Percentiles rank a stretch among this genome's conserved stretches.
Evolutionary conservation across 2,888 invertebrate species (phyloP).

Genomic region (Cantharis rufa): DNA sequence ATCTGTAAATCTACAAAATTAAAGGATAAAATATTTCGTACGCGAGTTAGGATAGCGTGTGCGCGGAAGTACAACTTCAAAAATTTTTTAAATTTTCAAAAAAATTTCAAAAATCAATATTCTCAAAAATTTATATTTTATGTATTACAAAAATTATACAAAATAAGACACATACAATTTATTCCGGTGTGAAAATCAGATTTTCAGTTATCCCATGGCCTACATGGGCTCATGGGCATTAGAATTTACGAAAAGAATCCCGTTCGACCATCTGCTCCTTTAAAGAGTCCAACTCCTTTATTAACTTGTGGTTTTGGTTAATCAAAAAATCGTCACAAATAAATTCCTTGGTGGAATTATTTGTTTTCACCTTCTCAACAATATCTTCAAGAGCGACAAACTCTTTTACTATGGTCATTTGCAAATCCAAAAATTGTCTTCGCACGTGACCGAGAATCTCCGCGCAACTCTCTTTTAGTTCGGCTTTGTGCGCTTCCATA

Average conservation of each 20-base stretch:
- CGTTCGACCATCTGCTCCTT: conserved; percentile 16
- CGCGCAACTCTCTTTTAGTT: conserved; percentile 29
- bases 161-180: not conserved
- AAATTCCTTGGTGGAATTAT: conserved; percentile 9
- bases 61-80: not conserved
- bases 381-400: conserved; percentile 46
- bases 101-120: no score
- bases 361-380: conserved; percentile 32
- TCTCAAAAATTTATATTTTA: not conserved
- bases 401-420: conserved; percentile 48
- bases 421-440: conserved; percentile 44
- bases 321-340: conserved; percentile 19
- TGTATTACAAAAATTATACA: not conserved
- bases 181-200: not conserved
- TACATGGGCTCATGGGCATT: not conserved
- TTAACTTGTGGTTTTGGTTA: conserved; percentile 14
- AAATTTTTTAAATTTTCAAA: no score
- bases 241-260: conserved; percentile 9
- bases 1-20: not conserved
- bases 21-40: not conserved
- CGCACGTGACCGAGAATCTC: conserved; percentile 40
- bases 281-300: conserved; percentile 15
- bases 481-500: conserved; percentile 34
- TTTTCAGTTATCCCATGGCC: not conserved
- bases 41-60: not conserved